Evolutionary conservation across 2,888 invertebrate species (phyloP), one percentile per base, ranked within the genome.

Genomic region (Cryptophagus acutangulus): DNA sequence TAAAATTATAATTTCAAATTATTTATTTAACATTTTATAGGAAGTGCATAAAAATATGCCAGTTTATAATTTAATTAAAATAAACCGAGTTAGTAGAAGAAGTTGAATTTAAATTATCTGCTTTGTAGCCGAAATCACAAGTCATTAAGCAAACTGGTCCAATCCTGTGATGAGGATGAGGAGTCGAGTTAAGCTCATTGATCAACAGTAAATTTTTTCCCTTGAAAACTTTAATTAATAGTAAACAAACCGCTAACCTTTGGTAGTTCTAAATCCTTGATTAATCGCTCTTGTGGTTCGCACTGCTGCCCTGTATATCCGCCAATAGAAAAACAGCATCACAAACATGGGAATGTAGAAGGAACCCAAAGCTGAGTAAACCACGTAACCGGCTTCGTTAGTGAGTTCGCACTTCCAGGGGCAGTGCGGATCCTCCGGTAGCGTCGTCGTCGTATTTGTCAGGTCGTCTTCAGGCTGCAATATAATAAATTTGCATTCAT

Each of bases 321-420:
- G 78, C 87, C 93, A 93, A 71, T 96, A 96, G 77, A 96, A 95
- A 77, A 94, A 95, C 59, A 94, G 77, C 91, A 96, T 96, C 54
- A 96, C 91, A 59, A 93, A 82, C 92, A 94, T 94, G 26, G 96
- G 96, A 60, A 95, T 85, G 73, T 91, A 96, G 79, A 96, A 96
- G 49, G 94, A 94, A n/a, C 96, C 96, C 15, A 96, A 77, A 1
- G 96, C 95, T 2, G 94, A 94, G 73, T 95, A 95, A 39, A 97
- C 85, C 40, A 96, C 93, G 75, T 97, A 97, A 38, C 93, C 93
- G 33, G 87, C 85, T 66, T 93, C 92, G 72, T 90, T 90, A 61
- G 91, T 93, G 50, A 94, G 78, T 68, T 91, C 90, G 64, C 93
- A 94, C 52, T 84, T 87, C 84, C 87, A 87, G 6, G 82, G 84